Base-by-base conservation (phyloP, 1,140 invertebrate species). In the Grapholita molesta region DNA sequence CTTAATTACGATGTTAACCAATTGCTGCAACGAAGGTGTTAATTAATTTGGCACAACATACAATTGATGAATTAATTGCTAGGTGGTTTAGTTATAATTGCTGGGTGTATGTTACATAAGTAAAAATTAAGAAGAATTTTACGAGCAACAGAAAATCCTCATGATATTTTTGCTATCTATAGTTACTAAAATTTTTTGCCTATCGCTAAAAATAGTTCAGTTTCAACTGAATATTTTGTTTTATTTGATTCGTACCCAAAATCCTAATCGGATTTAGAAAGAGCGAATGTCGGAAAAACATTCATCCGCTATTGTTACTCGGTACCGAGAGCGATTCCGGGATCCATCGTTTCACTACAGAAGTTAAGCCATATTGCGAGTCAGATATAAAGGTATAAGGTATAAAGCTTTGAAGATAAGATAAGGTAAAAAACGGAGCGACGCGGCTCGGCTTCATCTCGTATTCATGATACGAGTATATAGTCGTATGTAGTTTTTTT, bases 321-420 rank as follows among this genome's bases (percentile, higher is more conserved):
- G 7, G 25, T 18, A 21, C 55, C 55, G 55, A 30, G 12, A 32
- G 15, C 55, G 32, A 30, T 28, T 18, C 25, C 25, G 24, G 55
- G 55, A 61, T 61, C 55, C 25, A 61, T 32, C 55, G 25, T 30
- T 61, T 61, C 55, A 61, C 55, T 61, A 61, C 24, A 61, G 2
- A 23, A 38, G n/a, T 12, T 38, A 38, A 33, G 5, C 23, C 53
- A 6, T 25, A 25, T 11, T 12, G 23, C 53, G 23, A 6, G 21
- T 55, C 53, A 25, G 23, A 55, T 55, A 23, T 53, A 53, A 53
- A 30, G 28, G 32, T 61, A 30, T 61, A 61, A 61, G 24, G 55
- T 18, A 12, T 61, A 15, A 3, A 28, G 28, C 55, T 28, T 61
- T 32, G 55, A 61, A 30, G 55, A 61, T 61, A 61, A 61, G 55